Evolutionary conservation across 2,888 invertebrate genomes (phyloP), one percentile per base, ranked within the genome.

Genomic region (Biston betularia): DNA sequence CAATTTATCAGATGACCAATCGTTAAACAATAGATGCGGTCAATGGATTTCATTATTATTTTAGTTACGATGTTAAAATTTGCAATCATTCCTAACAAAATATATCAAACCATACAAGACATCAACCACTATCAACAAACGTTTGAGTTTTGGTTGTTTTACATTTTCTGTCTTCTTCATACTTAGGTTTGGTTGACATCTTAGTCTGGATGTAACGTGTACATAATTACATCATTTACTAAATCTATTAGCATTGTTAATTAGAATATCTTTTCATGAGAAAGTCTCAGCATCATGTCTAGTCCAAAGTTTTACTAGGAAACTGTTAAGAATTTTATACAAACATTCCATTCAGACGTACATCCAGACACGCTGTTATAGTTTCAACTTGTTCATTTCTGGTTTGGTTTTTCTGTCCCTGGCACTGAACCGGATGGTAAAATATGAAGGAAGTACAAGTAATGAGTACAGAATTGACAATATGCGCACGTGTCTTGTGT

Each of bases 361-460:
- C 71, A 68, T 70, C 70, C 71, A 72, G 73, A 71, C 80, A 76
- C 74, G 74, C 75, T 74, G 71, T 78, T 75, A 77, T 82, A 74
- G 76, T 83, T 85, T 83, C 84, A 84, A 87, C 83, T 86, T 90
- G 82, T 89, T 90, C 81, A 89, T 89, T 88, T 89, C 82, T 84
- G 76, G 87, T 86, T 88, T 85, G 82, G 81, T 86, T 86, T 81
- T 87, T 90, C 86, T 90, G 84, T 87, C 89, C 91, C 90, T 90
- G 88, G 92, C 92, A 92, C 92, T 81, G 80, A 82, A 80, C 87
- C 75, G 92, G 89, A 89, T 83, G 86, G 82, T 85, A 83, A 81
- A 79, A 84, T 74, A 73, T 80, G 79, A 92, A 93, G 93, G 93
- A 93, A 93, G 93, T 93, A 93, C 93, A 93, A 93, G 93, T 93